These are phyloP conservation scores for Dynastes maya DNA, from an alignment of 2,888 invertebrate genomes.

Conservation along the genomic window DNA sequence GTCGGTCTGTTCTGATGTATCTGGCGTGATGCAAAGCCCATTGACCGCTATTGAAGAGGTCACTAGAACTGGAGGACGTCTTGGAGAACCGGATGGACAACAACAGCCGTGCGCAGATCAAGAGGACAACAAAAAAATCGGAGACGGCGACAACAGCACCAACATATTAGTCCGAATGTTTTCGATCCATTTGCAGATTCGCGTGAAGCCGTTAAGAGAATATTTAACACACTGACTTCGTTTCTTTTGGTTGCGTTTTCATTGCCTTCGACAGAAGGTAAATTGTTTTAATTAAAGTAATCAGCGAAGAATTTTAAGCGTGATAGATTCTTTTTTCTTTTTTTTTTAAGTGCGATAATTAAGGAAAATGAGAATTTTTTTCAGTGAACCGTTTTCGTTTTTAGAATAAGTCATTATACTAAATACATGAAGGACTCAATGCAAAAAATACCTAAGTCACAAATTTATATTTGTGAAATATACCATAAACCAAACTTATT, in stretches of 20 bases:
- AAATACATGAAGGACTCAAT: too few relatives aligned
- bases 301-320: not conserved
- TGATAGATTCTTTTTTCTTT: not conserved
- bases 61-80: constrained; percentile 43
- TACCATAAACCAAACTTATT: too few relatives aligned
- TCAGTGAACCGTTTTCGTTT: not conserved
- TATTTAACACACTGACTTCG: constrained; percentile 45
- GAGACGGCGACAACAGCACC: constrained; percentile 11
- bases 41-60: constrained; percentile 44
- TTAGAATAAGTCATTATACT: not conserved
- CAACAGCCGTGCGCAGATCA: constrained; percentile 10
- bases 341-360: not conserved
- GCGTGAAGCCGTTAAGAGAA: constrained; percentile 28
- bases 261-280: constrained; percentile 1
- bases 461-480: too few relatives aligned
- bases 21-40: constrained; percentile 32
- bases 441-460: too few relatives aligned
- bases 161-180: constrained; percentile 32
- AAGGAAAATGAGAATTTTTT: not conserved
- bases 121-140: constrained; percentile 17
- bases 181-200: constrained; percentile 40
- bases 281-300: constrained; percentile 16
- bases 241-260: constrained; percentile 25
- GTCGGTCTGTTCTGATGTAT: constrained; percentile 16
- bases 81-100: constrained; percentile 38